Conservation (phyloP, 2,113 vertebrate species). For the Cottus gobio region DNA sequence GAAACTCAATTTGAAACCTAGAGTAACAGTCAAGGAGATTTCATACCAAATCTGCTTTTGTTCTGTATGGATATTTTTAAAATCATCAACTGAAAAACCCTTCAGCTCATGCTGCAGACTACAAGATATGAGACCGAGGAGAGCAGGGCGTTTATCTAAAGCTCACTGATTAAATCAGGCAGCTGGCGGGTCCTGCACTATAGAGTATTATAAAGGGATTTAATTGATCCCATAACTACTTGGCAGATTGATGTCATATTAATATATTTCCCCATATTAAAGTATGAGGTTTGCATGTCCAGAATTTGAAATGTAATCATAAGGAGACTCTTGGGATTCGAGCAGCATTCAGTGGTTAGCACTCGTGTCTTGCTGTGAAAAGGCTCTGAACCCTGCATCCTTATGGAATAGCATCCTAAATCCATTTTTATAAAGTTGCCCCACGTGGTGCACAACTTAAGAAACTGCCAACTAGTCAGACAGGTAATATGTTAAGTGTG, state of each 20-base stretch:
- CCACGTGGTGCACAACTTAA: neutral
- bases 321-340: slow-evolving; percentile 35
- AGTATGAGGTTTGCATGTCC: slow-evolving; percentile 20
- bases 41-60: no score
- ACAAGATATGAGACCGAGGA: slow-evolving; percentile 15
- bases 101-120: neutral
- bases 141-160: slow-evolving; percentile 1
- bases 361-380: neutral
- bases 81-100: no score
- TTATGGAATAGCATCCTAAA: neutral
- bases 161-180: slow-evolving; percentile 42
- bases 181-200: slow-evolving; percentile 20
- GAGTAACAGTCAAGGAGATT: no score
- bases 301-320: slow-evolving; percentile 55
- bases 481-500: neutral
- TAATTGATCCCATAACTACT: slow-evolving; percentile 42
- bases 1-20: neutral
- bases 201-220: slow-evolving; percentile 37
- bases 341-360: slow-evolving; percentile 7
- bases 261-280: slow-evolving; percentile 40
- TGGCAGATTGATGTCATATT: slow-evolving; percentile 47
- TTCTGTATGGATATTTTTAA: no score
- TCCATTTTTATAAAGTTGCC: neutral
- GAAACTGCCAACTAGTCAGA: neutral
- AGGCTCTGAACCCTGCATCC: neutral